Base-by-base conservation (phyloP, 2,797 vertebrate genomes). In the Scyliorhinus canicula region DNA sequence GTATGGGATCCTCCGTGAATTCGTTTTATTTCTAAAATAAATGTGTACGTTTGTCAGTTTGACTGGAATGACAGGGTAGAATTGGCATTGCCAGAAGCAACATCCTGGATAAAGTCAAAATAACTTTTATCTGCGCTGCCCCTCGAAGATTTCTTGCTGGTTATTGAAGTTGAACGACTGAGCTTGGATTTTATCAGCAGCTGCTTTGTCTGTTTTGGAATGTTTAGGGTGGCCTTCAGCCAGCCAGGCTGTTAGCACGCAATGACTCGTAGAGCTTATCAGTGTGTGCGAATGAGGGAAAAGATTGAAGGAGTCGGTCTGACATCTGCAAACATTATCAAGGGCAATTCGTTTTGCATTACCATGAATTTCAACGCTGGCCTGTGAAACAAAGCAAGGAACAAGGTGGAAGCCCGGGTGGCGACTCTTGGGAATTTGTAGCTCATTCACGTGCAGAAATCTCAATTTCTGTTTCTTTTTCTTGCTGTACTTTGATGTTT, bases 211-310 rank as follows among this genome's bases (percentile, higher is more conserved):
- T 44, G 31, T 2, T 44, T 1, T 65, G 57, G 57, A 91, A 44
- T 91, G n/a, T 91, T 91, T 91, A 26, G 60, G 19, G n/a, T 91
- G 88, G 88, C 88, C 21, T 65, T 91, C 88, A 63, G 57, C 88
- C 88, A 91, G 26, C 8, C n/a, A 26, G 88, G 21, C 40, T 65
- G 60, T 3, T 65, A 26, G 60, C 57, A 91, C 88, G 88, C 88
- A 65, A 91, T 91, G 60, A 44, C 35, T 26, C 40, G 8, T 57
- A 91, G 60, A 65, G 60, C 2, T 91, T 91, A 91, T 65, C 88
- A 91, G 57, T 4, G 9, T 65, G 86, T 63, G 86, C 7, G 35
- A 90, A 60, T 11, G 55, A 90, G 60, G 88, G n/a, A 44, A 65
- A 40, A 91, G 88, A n/a, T 91, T 63, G 40, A 63, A 57, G 0